Conservation (phyloP, 37 sponge, comb jelly and placozoan genomes). For the Geodia barretti region DNA sequence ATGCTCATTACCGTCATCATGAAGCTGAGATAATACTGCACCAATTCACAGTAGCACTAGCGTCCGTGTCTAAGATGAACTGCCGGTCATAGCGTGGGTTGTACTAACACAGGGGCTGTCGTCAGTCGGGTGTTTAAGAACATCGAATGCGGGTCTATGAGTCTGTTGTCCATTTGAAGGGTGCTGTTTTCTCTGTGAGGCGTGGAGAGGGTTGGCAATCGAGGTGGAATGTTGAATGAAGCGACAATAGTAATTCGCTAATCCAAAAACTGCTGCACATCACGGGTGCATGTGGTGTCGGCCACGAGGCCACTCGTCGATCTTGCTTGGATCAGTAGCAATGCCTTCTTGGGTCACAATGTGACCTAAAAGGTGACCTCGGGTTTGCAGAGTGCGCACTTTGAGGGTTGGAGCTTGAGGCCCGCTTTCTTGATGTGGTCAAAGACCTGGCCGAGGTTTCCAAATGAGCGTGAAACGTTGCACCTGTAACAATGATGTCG, state of each 20-base stretch:
- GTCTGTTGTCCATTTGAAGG: too few species aligned
- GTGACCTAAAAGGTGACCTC: slow-evolving; percentile 29
- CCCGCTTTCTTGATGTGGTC: not conserved
- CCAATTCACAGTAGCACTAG: slow-evolving; percentile 35
- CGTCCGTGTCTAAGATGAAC: slow-evolving; percentile 27
- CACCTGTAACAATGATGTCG: slow-evolving; percentile 22
- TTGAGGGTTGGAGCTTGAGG: slow-evolving; percentile 14
- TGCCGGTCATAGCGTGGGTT: too few species aligned
- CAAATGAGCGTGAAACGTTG: slow-evolving; percentile 26
- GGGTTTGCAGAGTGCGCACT: too few species aligned
- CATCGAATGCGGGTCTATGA: slow-evolving; percentile 32
- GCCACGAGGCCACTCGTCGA: slow-evolving; percentile 19
- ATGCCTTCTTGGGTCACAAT: slow-evolving; percentile 25
- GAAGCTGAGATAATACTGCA: slow-evolving; percentile 30
- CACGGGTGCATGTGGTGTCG: too few species aligned
- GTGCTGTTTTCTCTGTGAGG: not conserved
- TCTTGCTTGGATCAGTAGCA: slow-evolving; percentile 12
- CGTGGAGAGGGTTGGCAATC: slow-evolving; percentile 37
- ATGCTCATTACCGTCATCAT: slow-evolving; percentile 30
- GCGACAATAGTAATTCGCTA: slow-evolving; percentile 37
- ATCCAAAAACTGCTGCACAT: too few species aligned
- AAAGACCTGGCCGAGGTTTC: not conserved
- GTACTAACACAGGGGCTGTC: too few species aligned
- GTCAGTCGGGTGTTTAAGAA: slow-evolving; percentile 27
- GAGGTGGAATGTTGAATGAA: slow-evolving; percentile 23